Evolutionary conservation across 1,140 invertebrate species (phyloP).

Genomic region (Dinoponera quadriceps): DNA sequence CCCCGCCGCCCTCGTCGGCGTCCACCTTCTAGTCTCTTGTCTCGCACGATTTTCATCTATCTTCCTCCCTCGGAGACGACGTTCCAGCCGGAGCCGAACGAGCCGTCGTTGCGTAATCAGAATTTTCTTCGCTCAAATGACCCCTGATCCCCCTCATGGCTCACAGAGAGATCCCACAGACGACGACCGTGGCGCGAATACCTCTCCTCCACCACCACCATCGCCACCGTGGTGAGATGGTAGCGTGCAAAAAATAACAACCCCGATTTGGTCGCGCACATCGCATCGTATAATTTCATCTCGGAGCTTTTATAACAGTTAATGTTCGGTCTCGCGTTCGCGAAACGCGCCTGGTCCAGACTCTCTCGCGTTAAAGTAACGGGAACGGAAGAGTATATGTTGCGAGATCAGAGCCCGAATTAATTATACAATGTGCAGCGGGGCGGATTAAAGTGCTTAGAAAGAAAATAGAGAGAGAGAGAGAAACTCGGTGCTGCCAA

Average conservation of each 20-base stretch:
- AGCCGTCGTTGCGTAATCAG: constrained; percentile 68
- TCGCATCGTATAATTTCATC: constrained; percentile 47
- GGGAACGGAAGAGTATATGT: constrained; percentile 9
- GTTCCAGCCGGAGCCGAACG: constrained; percentile 50
- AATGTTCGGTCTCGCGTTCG: constrained; percentile 27
- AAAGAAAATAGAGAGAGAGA: too few relatives aligned
- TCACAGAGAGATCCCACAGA: constrained; percentile 35
- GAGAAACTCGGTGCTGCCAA: background rate
- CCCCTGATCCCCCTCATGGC: constrained; percentile 50
- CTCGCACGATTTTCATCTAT: constrained; percentile 63
- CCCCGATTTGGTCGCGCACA: constrained; percentile 23
- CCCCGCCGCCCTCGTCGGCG: constrained; percentile 8
- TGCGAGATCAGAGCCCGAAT: background rate
- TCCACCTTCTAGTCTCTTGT: constrained; percentile 23
- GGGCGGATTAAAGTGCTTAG: background rate
- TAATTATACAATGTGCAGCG: constrained; percentile 38
- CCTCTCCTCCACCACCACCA: background rate
- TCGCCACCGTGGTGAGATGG: constrained; percentile 1
- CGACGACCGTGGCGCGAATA: constrained; percentile 27
- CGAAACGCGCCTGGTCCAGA: constrained; percentile 3
- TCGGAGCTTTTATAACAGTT: constrained; percentile 1
- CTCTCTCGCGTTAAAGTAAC: constrained; percentile 33
- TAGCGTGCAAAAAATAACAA: constrained; percentile 33
- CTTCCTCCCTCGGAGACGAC: constrained; percentile 58
- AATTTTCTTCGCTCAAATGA: constrained; percentile 63